Percentiles rank a stretch among this genome's conserved stretches.
Conservation (phyloP, 2,797 vertebrate genomes). For the Spinus olivaceus region DNA sequence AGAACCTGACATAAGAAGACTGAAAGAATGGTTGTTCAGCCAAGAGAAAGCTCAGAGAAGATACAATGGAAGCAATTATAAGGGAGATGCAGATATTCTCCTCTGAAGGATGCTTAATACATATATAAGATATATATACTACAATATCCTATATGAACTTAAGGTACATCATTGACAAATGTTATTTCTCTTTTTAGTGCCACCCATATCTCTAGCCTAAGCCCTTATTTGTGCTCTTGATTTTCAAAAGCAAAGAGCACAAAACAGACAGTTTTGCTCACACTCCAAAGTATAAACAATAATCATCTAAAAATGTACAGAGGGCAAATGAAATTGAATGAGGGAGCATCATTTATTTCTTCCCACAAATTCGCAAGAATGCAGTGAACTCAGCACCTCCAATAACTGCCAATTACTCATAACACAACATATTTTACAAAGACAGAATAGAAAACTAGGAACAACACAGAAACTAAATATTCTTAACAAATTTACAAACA, state of each 20-base stretch:
- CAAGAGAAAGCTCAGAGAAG: neutral
- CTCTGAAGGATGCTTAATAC: neutral
- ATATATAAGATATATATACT: neutral
- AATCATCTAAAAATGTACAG: neutral
- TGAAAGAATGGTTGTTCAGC: neutral
- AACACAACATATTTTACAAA: neutral
- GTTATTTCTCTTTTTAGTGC: neutral
- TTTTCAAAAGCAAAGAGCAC: neutral
- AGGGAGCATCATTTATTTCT: neutral
- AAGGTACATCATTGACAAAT: neutral
- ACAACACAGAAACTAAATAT: neutral
- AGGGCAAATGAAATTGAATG: neutral
- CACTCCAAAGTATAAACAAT: neutral
- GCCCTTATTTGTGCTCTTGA: neutral
- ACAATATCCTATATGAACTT: neutral
- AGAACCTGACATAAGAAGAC: neutral
- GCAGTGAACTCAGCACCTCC: neutral
- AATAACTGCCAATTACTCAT: neutral
- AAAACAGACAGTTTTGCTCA: conserved; percentile 3
- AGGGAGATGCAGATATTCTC: neutral
- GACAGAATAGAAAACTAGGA: neutral
- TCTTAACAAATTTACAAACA: neutral
- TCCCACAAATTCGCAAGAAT: neutral
- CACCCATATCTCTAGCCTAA: neutral
- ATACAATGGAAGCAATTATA: neutral